phyloP scores from a whole-genome alignment of 2,113 vertebrate species.

The Pterophyllum scalare region DNA sequence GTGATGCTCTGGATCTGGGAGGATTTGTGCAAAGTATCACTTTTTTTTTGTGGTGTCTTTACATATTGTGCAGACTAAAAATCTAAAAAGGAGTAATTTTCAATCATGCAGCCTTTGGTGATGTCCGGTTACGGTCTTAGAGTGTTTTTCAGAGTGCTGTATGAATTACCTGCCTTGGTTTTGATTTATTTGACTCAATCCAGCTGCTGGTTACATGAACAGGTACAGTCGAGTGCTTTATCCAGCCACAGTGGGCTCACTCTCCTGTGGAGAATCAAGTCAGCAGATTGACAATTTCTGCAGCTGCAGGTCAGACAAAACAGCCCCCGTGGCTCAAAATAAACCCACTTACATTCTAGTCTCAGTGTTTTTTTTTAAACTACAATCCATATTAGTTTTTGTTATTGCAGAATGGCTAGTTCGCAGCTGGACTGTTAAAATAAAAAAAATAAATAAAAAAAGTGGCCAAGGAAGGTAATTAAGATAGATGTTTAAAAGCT shows the following conservation, averaged over 20 bases:
- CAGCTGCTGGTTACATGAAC: neutral
- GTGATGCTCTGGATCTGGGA: neutral
- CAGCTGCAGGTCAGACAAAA: slow-evolving; percentile 15
- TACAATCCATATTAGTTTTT: neutral
- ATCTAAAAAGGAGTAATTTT: neutral
- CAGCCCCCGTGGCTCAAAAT: slow-evolving; percentile 15
- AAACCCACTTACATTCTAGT: neutral
- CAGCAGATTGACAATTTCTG: slow-evolving; percentile 12
- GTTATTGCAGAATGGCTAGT: neutral
- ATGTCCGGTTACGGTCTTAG: neutral
- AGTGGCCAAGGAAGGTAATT: neutral
- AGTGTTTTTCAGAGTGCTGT: neutral
- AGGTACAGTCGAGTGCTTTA: slow-evolving; percentile 19
- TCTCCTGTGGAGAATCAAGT: slow-evolving; percentile 27
- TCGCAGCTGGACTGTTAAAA: neutral
- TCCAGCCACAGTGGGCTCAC: slow-evolving; percentile 3
- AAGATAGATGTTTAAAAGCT: neutral
- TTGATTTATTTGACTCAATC: slow-evolving; percentile 14
- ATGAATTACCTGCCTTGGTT: slow-evolving; percentile 2
- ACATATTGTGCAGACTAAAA: neutral
- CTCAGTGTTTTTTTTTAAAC: neutral
- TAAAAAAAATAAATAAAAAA: too few species aligned
- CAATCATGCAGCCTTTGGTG: neutral
- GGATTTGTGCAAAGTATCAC: neutral
- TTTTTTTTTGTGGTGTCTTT: neutral